A percentile compares a stretch with the other conserved stretches of the same genome.
phyloP scores from a whole-genome alignment of 30 jellyfish, hydroid and myxozoan genomes.

The Turritopsis rubra region DNA sequence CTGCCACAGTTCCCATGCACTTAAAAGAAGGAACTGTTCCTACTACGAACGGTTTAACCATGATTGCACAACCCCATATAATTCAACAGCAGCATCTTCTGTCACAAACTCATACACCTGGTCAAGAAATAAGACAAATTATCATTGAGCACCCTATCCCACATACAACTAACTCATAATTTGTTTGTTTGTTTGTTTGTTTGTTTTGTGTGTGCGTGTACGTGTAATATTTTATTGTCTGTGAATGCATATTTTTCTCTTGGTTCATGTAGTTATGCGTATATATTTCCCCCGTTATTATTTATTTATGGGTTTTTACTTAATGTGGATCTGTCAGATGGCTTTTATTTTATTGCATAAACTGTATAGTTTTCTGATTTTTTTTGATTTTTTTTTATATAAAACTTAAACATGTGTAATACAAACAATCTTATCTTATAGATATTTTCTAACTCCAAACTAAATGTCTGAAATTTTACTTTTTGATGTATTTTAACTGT shows the following conservation, averaged over 20 bases:
- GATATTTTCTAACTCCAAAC: not conserved
- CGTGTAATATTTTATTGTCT: not conserved
- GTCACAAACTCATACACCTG: conserved; percentile 17
- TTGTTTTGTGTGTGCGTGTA: not conserved
- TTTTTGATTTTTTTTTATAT: not conserved
- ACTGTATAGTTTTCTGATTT: too few relatives aligned
- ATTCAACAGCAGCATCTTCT: conserved; percentile 28
- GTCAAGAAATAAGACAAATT: conserved; percentile 26
- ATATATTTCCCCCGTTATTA: not conserved
- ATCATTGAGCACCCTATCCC: conserved; percentile 14
- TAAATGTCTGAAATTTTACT: not conserved
- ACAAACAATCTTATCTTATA: not conserved
- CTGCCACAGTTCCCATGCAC: conserved; percentile 30
- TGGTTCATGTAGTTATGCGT: not conserved
- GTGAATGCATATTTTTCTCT: too few relatives aligned
- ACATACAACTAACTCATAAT: not conserved
- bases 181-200: not conserved
- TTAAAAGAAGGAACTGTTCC: conserved; percentile 21
- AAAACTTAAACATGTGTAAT: not conserved
- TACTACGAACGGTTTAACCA: conserved; percentile 16
- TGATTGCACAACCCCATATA: conserved; percentile 32
- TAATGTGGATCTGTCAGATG: too few relatives aligned
- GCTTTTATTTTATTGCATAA: too few relatives aligned
- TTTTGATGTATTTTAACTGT: not conserved
- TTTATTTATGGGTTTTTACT: not conserved